A percentile compares a stretch with the other conserved stretches of the same genome.
phyloP scores from a whole-genome alignment of 2,888 invertebrate species.

The Brenthis hecate region DNA sequence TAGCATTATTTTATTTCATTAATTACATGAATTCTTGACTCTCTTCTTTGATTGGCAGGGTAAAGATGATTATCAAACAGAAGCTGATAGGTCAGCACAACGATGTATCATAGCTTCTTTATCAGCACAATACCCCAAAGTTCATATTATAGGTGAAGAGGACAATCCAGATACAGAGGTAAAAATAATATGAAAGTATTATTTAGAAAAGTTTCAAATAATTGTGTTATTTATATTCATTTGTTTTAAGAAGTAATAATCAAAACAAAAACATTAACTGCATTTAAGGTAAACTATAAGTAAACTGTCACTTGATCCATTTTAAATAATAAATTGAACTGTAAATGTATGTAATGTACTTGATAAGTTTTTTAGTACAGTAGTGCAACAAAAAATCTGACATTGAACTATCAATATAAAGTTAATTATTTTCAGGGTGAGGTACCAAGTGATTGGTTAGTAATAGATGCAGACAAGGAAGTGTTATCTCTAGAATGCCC shows the following conservation, averaged over 20 bases:
- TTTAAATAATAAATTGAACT: too few species aligned
- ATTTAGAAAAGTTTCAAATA: not conserved
- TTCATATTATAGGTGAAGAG: conserved; percentile 96
- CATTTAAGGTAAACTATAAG: too few species aligned
- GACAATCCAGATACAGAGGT: conserved; percentile 72
- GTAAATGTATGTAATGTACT: too few species aligned
- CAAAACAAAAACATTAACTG: too few species aligned
- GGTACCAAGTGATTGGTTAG: conserved; percentile 88
- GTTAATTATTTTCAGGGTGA: conserved; percentile 55
- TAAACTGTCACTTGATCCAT: too few species aligned
- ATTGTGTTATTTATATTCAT: too few species aligned
- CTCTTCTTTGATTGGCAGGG: conserved; percentile 77
- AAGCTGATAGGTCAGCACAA: conserved; percentile 98
- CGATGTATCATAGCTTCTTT: conserved; percentile 95
- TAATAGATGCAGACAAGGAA: conserved; percentile 86
- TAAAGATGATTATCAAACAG: conserved; percentile 97
- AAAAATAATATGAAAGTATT: not conserved
- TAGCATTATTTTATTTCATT: not conserved
- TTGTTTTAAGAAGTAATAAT: too few species aligned
- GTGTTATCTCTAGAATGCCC: conserved; percentile 86
- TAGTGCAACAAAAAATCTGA: conserved; percentile 1
- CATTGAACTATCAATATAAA: conserved; percentile 10
- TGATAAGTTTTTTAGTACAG: not conserved
- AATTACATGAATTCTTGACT: conserved; percentile 4
- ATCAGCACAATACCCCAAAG: conserved; percentile 89